Evolutionary conservation across 2,113 vertebrate species (phyloP).

Genomic region (Dasyornis broadbenti): DNA sequence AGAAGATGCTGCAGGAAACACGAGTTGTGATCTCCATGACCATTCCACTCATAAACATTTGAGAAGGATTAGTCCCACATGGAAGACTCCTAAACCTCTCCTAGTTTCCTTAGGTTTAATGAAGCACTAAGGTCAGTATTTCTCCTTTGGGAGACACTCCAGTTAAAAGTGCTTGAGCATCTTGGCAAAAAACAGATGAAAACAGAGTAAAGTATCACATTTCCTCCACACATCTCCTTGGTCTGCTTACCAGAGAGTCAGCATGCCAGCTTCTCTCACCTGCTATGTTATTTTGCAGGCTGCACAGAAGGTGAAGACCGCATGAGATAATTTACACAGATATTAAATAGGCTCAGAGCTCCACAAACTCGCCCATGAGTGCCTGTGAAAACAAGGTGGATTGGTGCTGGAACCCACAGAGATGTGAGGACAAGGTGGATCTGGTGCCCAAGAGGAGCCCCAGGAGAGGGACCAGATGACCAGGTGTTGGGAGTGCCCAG

Average conservation of each 20-base stretch:
- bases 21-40: rapidly evolving
- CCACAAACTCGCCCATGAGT: rapidly evolving
- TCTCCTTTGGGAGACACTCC: background rate
- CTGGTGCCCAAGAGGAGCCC: background rate
- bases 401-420: rapidly evolving
- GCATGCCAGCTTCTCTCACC: background rate
- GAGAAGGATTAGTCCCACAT: background rate
- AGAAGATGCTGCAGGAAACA: background rate
- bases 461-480: background rate
- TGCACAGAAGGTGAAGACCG: background rate
- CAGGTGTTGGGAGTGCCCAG: background rate
- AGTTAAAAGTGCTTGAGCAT: background rate
- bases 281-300: background rate
- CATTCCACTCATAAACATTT: background rate
- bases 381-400: background rate
- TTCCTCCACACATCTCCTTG: background rate
- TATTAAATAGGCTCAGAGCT: background rate
- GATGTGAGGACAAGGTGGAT: background rate
- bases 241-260: background rate
- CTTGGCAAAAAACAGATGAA: background rate
- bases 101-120: background rate
- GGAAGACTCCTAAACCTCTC: background rate
- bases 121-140: background rate
- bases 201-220: background rate
- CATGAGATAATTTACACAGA: background rate